Conservation (phyloP, 2,113 vertebrate genomes). For the Illadopsis cleaveri region DNA sequence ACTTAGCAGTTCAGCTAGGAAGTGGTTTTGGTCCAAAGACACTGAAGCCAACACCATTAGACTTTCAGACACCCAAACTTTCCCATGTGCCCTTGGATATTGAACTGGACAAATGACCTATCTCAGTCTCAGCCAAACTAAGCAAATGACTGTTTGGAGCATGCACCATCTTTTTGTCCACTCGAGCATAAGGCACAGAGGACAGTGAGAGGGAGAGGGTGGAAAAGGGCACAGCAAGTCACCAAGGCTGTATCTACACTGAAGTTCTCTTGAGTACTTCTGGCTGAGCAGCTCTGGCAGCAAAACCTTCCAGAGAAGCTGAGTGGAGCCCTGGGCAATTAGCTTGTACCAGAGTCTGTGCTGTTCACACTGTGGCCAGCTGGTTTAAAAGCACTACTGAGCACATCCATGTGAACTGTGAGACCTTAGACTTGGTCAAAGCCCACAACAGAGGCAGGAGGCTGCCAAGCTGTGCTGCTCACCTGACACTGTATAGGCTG, state of each 20-base stretch:
- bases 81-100: neutral
- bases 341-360: neutral
- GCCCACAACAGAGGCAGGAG: neutral
- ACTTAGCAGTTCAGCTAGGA: neutral
- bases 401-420: neutral
- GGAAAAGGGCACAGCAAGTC: neutral
- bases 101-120: neutral
- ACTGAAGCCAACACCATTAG: neutral
- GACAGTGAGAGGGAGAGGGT: neutral
- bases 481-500: too few relatives aligned
- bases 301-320: neutral
- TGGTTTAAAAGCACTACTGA: neutral
- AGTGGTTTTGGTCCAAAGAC: neutral
- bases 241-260: neutral
- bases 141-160: neutral
- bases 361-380: neutral
- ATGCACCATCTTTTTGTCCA: neutral
- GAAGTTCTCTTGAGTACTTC: neutral
- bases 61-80: neutral
- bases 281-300: neutral
- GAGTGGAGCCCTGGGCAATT: neutral
- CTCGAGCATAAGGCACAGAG: neutral
- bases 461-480: neutral
- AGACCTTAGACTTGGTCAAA: neutral
- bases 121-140: neutral